Evolutionary conservation across 2,888 invertebrate species (phyloP).

Genomic region (Craniophora ligustri): DNA sequence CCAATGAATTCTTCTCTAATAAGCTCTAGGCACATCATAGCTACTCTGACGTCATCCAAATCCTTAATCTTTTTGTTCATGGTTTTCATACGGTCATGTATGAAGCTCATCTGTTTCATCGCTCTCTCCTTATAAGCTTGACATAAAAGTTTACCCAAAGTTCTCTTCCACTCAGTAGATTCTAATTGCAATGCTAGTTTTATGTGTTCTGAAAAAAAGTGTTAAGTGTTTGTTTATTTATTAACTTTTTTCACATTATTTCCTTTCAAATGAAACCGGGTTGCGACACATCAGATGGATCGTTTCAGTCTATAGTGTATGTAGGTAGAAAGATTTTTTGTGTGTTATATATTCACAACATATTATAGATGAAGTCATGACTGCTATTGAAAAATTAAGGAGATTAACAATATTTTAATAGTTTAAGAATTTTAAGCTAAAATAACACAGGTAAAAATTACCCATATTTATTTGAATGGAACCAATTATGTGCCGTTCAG

Average conservation of each 20-base stretch:
- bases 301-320: too few relatives aligned
- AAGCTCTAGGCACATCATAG: conserved; percentile 93
- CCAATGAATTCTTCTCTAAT: conserved; percentile 94
- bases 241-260: too few relatives aligned
- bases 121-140: conserved; percentile 91
- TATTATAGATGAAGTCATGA: too few relatives aligned
- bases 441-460: too few relatives aligned
- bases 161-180: conserved; percentile 93
- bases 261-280: too few relatives aligned
- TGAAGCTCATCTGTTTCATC: conserved; percentile 92
- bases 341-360: too few relatives aligned
- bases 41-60: conserved; percentile 93
- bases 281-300: too few relatives aligned
- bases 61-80: conserved; percentile 92
- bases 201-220: conserved; percentile 85
- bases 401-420: too few relatives aligned
- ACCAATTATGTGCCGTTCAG: conserved; percentile 91
- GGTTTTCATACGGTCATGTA: conserved; percentile 92
- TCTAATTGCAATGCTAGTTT: conserved; percentile 92
- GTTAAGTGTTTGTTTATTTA: too few relatives aligned
- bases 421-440: too few relatives aligned
- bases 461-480: conserved; percentile 93
- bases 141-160: conserved; percentile 91
- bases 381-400: too few relatives aligned
- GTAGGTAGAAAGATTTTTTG: too few relatives aligned